phyloP scores from a whole-genome alignment of 2,888 invertebrate species.

The Rhagophthalmus giganteus region DNA sequence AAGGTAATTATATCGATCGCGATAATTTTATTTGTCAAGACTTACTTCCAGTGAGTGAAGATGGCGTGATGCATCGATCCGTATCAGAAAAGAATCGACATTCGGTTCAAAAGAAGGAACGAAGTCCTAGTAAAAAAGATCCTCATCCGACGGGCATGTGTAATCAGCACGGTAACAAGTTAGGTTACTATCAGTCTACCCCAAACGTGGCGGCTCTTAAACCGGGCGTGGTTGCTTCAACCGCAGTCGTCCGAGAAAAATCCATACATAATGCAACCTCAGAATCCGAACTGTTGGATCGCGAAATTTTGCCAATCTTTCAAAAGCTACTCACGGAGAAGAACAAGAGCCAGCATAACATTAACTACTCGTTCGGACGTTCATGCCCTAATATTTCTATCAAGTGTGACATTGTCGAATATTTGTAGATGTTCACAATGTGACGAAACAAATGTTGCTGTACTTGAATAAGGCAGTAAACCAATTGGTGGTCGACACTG shows the following conservation, averaged over 20 bases:
- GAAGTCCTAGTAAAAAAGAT: constrained; percentile 44
- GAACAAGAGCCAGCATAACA: constrained; percentile 67
- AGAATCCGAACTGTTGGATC: constrained; percentile 80
- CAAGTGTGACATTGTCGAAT: constrained; percentile 94
- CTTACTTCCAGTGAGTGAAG: constrained; percentile 33
- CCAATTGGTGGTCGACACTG: too few relatives aligned
- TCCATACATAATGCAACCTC: constrained; percentile 73
- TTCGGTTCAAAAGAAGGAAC: constrained; percentile 46
- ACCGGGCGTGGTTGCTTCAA: constrained; percentile 27
- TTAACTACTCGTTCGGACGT: constrained; percentile 74
- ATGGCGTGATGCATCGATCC: constrained; percentile 49
- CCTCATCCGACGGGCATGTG: constrained; percentile 41
- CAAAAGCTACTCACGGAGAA: constrained; percentile 87
- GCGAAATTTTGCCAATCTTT: constrained; percentile 86
- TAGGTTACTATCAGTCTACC: constrained; percentile 64
- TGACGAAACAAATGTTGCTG: too few relatives aligned
- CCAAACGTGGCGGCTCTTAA: constrained; percentile 62
- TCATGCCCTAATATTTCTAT: constrained; percentile 94
- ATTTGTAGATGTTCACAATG: constrained; percentile 64
- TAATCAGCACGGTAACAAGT: constrained; percentile 52
- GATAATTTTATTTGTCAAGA: not conserved
- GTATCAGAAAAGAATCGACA: constrained; percentile 52
- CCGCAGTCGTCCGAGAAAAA: constrained; percentile 46
- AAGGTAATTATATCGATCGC: constrained; percentile 39
- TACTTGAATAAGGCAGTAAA: too few relatives aligned